Base-by-base conservation (phyloP, 2,113 vertebrate genomes). In the Lates calcarifer region DNA sequence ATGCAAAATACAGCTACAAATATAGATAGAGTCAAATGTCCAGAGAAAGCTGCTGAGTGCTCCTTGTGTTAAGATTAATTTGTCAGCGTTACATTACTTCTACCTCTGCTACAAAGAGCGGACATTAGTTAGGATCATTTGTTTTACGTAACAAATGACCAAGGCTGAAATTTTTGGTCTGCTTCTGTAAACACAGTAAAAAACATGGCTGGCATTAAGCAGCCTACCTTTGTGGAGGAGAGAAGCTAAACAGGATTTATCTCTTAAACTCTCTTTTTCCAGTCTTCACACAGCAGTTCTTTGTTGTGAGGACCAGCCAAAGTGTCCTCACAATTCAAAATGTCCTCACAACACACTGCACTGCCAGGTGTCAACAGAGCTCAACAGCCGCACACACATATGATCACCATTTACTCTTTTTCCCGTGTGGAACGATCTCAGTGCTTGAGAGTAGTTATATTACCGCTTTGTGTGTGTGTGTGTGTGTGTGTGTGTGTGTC, bases 381-480 rank as follows among this genome's bases (percentile, higher is more conserved):
- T 49, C 4, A 31, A 65, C 43, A 64, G 8, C 17, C 39, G 28
- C 37, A 53, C 15, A 43, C 18, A 53, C 61, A 24, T 17, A 77
- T 28, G 67, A 86, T 78, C 68, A 57, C 47, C 67, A 43, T 66
- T 67, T 63, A 76, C 68, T 51, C 49, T 20, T 37, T 33, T 39
- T 39, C 37, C 17, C 57, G 49, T 14, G 24, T 56, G 63, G 39
- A 87, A 33, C 31, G 37, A 56, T 73, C 66, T 75, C 62, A 69
- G 70, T 29, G 33, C 56, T 75, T 69, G 37, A 22, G 76, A 55
- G 53, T 77, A 66, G 51, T 77, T 84, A 80, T 74, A 77, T 86
- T 74, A 75, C 74, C 31, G 62, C 43, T 62, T 28, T 55, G 43
- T 61, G 45, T 57, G 71, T 70, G 55, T 47, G 62, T 62, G 57